Percentiles rank a stretch among this genome's conserved stretches.
Conservation (phyloP, 2,888 invertebrate species). For the Glyphotaelius pellucidus region DNA sequence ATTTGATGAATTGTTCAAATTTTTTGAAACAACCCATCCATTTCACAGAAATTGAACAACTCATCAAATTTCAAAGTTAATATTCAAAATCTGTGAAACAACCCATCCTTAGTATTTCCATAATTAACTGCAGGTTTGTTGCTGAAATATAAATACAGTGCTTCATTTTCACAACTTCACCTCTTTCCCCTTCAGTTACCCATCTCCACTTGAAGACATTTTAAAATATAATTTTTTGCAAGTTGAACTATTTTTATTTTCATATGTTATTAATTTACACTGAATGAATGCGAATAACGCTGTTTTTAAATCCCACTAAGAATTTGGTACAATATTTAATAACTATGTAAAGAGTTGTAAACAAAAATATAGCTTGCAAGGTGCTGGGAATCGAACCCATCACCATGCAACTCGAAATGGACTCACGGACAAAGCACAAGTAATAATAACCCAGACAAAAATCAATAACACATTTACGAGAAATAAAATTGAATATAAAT, state of each 20-base stretch:
- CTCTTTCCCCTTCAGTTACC: background rate
- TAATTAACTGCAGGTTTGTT: background rate
- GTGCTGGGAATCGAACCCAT: background rate
- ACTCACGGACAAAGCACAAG: background rate
- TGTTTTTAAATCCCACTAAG: too few species aligned
- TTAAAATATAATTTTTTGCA: background rate
- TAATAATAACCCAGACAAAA: background rate
- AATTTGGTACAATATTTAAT: too few species aligned
- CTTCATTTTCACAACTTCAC: background rate
- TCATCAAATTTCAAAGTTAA: too few species aligned
- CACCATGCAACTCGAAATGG: background rate
- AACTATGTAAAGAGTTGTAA: background rate
- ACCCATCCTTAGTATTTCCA: background rate
- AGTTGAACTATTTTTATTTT: background rate
- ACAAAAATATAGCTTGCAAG: too few species aligned
- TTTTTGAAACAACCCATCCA: too few species aligned
- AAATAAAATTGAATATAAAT: background rate
- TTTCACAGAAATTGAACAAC: too few species aligned
- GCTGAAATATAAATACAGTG: background rate
- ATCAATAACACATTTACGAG: background rate
- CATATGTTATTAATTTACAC: too few species aligned
- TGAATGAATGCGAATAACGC: too few species aligned
- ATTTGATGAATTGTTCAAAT: too few species aligned
- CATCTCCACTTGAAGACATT: background rate
- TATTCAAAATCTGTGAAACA: too few species aligned